These are phyloP conservation scores for Patella depressa DNA, from an alignment of 2,888 invertebrate species.

Conservation along the genomic window DNA sequence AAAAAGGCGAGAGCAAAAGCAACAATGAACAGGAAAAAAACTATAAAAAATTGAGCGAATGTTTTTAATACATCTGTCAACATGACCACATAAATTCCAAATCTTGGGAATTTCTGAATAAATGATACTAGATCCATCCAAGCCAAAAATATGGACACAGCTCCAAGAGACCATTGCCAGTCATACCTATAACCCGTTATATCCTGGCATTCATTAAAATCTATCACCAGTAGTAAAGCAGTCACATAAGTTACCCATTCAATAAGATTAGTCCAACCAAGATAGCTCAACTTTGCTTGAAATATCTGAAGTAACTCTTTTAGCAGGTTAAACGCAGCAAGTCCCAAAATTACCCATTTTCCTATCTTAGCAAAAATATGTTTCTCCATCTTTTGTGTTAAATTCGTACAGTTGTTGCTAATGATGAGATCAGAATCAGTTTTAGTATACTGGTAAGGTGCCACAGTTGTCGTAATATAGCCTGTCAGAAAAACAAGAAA, in stretches of 20 bases:
- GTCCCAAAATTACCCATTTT: constrained; percentile 68
- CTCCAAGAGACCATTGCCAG: constrained; percentile 74
- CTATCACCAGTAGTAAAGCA: constrained; percentile 72
- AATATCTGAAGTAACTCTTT: constrained; percentile 72
- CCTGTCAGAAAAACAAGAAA: constrained; percentile 72
- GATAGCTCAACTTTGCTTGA: constrained; percentile 71
- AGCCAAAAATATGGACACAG: constrained; percentile 72
- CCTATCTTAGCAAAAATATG: constrained; percentile 55
- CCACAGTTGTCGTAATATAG: constrained; percentile 65
- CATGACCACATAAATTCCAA: constrained; percentile 71
- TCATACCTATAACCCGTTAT: constrained; percentile 67
- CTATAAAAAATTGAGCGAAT: constrained; percentile 68
- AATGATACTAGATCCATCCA: constrained; percentile 71
- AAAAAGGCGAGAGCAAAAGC: constrained; percentile 70
- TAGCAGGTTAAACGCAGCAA: constrained; percentile 70
- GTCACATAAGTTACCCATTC: constrained; percentile 73
- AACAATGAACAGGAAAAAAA: constrained; percentile 69
- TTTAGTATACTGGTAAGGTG: constrained; percentile 40
- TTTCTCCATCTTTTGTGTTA: constrained; percentile 23
- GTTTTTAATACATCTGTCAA: constrained; percentile 69
- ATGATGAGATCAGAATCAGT: background rate
- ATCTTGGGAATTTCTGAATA: constrained; percentile 68
- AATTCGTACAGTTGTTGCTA: constrained; percentile 6
- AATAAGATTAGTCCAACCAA: constrained; percentile 72
- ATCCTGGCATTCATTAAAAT: constrained; percentile 70